A percentile compares a stretch with the other conserved stretches of the same genome.
Evolutionary conservation across 2,113 vertebrate species (phyloP).

Genomic region (Mesembrinibis cayennensis): DNA sequence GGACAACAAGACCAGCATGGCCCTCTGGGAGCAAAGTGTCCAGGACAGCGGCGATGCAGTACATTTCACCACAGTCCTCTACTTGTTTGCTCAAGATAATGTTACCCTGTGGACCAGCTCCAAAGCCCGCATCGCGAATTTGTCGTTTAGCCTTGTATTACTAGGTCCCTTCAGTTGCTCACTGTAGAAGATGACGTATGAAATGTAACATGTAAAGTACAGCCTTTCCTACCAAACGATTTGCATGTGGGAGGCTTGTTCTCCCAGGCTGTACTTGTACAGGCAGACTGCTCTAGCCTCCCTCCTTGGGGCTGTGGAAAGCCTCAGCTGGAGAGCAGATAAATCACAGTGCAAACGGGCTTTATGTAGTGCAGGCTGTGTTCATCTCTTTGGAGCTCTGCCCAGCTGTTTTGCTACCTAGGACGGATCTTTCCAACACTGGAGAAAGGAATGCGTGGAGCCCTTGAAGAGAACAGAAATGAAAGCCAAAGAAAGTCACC

Average conservation of each 20-base stretch:
- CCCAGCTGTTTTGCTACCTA: background rate
- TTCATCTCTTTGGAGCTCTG: background rate
- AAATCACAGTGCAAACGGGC: background rate
- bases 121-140: rapidly evolving
- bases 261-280: background rate
- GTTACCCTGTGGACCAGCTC: background rate
- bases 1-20: rapidly evolving
- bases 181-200: background rate
- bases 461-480: background rate
- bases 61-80: background rate
- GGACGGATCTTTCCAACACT: background rate
- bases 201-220: background rate
- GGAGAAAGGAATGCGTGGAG: background rate
- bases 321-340: background rate
- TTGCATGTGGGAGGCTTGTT: background rate
- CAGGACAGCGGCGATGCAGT: rapidly evolving
- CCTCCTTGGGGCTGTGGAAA: background rate
- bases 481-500: background rate
- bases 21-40: background rate
- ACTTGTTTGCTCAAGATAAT: background rate
- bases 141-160: background rate
- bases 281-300: background rate
- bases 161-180: background rate
- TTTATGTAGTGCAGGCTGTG: background rate
- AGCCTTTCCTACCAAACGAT: background rate